A percentile compares a stretch with the other conserved stretches of the same genome.
phyloP scores from a whole-genome alignment of 1,140 invertebrate species.

The Hestina assimilis region DNA sequence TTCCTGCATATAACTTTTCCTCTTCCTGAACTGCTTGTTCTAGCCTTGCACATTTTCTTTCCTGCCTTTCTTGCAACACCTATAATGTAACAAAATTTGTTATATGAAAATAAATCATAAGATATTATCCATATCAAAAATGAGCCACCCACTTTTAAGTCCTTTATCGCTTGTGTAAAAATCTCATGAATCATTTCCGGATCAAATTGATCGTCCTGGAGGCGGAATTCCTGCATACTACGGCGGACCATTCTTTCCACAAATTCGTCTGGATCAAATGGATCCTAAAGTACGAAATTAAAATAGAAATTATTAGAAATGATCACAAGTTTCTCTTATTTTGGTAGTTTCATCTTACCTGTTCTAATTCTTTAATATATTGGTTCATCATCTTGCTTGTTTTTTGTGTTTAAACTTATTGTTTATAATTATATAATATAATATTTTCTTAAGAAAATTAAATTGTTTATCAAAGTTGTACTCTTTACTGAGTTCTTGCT shows the following conservation, averaged over 20 bases:
- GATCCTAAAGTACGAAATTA: slow-evolving; percentile 83
- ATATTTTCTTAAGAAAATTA: too few relatives aligned
- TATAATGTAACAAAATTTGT: slow-evolving; percentile 66
- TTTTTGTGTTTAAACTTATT: not conserved
- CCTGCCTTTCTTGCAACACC: slow-evolving; percentile 90
- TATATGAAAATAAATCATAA: not conserved
- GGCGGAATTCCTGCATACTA: slow-evolving; percentile 88
- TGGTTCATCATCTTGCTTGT: slow-evolving; percentile 87
- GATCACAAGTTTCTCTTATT: not conserved
- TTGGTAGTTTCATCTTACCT: slow-evolving; percentile 75
- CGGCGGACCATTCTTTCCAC: slow-evolving; percentile 97
- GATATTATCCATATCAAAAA: not conserved
- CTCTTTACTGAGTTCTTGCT: too few relatives aligned
- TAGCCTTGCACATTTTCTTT: slow-evolving; percentile 92
- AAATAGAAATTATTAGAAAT: not conserved
- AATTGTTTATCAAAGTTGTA: too few relatives aligned
- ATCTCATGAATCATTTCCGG: slow-evolving; percentile 91
- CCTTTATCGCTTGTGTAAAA: slow-evolving; percentile 94
- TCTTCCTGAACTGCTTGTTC: slow-evolving; percentile 92
- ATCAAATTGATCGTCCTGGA: slow-evolving; percentile 85
- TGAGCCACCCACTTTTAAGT: slow-evolving; percentile 70
- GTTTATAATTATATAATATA: not conserved
- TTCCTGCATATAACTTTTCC: slow-evolving; percentile 89
- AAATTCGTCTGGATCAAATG: slow-evolving; percentile 98
- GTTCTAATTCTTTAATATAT: slow-evolving; percentile 89